These are phyloP conservation scores for Aegithalos caudatus DNA, from an alignment of 2,113 vertebrate genomes.

Conservation along the genomic window DNA sequence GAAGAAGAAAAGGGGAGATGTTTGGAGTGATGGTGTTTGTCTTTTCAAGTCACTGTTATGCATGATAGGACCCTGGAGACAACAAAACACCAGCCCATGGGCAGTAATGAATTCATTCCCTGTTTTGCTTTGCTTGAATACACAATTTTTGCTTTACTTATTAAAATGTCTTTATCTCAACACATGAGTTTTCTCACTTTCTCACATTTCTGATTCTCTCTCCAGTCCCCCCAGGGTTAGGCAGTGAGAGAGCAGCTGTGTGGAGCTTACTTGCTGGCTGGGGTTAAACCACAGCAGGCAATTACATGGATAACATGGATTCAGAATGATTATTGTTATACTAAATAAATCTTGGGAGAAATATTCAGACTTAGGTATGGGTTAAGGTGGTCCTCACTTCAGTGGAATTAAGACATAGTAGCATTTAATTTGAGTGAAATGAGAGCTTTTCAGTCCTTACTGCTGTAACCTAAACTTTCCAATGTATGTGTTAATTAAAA, in stretches of 20 bases:
- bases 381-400: background rate
- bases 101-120: background rate
- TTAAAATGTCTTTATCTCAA: background rate
- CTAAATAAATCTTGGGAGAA: background rate
- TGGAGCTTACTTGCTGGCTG: background rate
- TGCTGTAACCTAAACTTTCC: background rate
- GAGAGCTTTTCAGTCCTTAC: background rate
- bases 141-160: background rate
- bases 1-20: background rate
- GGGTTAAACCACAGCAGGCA: background rate
- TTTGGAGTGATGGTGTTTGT: fast-evolving
- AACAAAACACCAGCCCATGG: background rate
- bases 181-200: background rate
- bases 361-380: background rate
- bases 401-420: background rate
- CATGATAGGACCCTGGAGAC: background rate
- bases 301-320: background rate
- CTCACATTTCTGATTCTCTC: background rate
- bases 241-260: background rate
- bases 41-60: background rate
- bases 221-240: background rate
- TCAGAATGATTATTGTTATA: background rate
- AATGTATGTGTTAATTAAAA: background rate
- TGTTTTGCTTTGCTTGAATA: background rate
- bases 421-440: background rate